These are phyloP conservation scores for Mizuhopecten yessoensis DNA, from an alignment of 1,140 invertebrate species.

Conservation along the genomic window DNA sequence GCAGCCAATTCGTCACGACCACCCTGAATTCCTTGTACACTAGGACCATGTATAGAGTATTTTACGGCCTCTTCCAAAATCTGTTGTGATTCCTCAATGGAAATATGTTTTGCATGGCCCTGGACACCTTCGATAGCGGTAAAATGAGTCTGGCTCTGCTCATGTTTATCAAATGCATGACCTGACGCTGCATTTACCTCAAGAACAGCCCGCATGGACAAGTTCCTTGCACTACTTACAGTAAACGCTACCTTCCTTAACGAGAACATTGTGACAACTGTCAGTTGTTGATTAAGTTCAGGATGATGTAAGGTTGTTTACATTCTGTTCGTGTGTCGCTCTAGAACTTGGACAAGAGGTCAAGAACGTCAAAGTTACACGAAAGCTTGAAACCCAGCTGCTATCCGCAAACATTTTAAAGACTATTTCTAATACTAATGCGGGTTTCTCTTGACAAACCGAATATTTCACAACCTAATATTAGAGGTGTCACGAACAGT, in stretches of 20 bases:
- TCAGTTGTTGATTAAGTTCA: background rate
- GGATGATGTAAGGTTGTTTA: background rate
- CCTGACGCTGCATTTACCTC: background rate
- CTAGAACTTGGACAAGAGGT: background rate
- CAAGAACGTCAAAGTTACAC: background rate
- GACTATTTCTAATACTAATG: background rate
- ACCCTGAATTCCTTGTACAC: slow-evolving; percentile 63
- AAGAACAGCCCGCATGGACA: background rate
- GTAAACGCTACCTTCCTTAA: background rate
- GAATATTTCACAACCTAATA: background rate
- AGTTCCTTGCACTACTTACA: background rate
- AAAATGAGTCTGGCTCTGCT: background rate
- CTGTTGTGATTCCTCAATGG: background rate
- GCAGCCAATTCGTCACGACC: slow-evolving; percentile 46
- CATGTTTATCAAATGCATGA: background rate
- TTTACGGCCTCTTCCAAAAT: slow-evolving; percentile 54
- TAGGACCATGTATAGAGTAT: slow-evolving; percentile 65
- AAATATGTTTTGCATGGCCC: background rate
- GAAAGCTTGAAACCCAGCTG: background rate
- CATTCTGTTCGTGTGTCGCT: background rate
- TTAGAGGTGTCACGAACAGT: background rate
- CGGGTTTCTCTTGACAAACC: background rate
- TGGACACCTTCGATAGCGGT: background rate
- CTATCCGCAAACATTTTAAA: background rate
- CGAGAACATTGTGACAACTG: background rate